These are phyloP conservation scores for Thereva unica DNA, from an alignment of 2,888 invertebrate species.

Conservation along the genomic window DNA sequence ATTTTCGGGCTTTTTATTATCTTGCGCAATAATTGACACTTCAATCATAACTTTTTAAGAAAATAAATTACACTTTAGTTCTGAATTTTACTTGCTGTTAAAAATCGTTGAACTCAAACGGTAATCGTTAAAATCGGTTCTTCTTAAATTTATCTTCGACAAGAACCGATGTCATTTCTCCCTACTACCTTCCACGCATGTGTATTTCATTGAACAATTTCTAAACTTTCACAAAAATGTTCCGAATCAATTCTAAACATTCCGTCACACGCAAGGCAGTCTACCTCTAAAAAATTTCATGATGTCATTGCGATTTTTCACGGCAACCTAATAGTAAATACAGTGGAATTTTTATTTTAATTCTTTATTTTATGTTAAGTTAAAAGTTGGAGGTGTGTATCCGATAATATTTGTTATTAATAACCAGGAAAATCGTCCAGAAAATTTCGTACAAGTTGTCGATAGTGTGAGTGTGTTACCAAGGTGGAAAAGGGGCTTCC, in stretches of 20 bases:
- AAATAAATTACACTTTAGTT: too few species aligned
- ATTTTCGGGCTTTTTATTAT: too few species aligned
- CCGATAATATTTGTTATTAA: neutral
- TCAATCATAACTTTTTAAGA: too few species aligned
- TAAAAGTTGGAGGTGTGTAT: constrained; percentile 10
- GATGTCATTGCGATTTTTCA: constrained; percentile 39
- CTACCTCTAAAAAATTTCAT: constrained; percentile 33
- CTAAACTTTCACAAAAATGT: neutral
- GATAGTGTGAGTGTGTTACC: constrained; percentile 33
- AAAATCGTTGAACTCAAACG: too few species aligned
- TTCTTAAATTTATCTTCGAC: too few species aligned
- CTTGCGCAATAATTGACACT: too few species aligned
- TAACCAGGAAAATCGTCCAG: constrained; percentile 22
- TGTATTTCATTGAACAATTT: too few species aligned
- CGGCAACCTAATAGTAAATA: constrained; percentile 18
- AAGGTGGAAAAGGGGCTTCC: constrained; percentile 22
- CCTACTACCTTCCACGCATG: too few species aligned
- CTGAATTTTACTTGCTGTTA: too few species aligned
- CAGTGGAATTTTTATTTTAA: constrained; percentile 24
- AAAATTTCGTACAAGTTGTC: constrained; percentile 22
- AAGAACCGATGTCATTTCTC: too few species aligned
- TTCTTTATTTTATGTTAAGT: constrained; percentile 36
- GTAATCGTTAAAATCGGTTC: too few species aligned
- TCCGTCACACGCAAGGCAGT: constrained; percentile 38
- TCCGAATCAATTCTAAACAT: constrained; percentile 39